Evolutionary conservation across 2,888 invertebrate species (phyloP), one percentile per base, ranked within the genome.

Genomic region (Fissipunctia ypsillon): DNA sequence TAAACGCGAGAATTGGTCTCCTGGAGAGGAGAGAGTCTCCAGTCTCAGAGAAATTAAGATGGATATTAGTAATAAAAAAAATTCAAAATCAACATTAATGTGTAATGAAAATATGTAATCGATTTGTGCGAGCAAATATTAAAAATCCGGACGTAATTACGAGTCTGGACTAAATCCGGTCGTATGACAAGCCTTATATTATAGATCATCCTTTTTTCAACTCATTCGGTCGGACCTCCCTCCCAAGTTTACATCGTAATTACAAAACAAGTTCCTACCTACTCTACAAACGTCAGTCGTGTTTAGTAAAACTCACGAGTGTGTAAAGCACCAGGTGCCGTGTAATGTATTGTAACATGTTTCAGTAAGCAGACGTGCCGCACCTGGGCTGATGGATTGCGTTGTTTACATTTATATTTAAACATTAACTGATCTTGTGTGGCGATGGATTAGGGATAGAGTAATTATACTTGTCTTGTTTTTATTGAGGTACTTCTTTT

Each of bases 321-420:
- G 50, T 43, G 60, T 43, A 50, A 69, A 38, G 14, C 2, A 31
- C 69, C 73, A 82, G 73, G 63, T 77, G 72, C 43, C 72, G 14
- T 61, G 25, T 66, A 78, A 43, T 50, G 22, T 35, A 56, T 64
- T 61, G 38, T 83, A 65, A 67, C 73, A 57, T 48, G 67, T 73
- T 50, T 65, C 56, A 45, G 67, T 74, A 67, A 52, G 50, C 75
- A 68, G 45, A 52, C 80, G 75, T 80, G 80, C 48, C 45, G 69
- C 84, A 81, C 84, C 81, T 80, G 81, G 19, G 16, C 12, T 80
- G 79, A 80, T 80, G 57, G 78, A 80, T 68, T 60, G 43, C 41
- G 59, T 22, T 59, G 78, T 73, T 80, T 67, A 66, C 66, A 83
- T 83, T 59, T 69, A 73, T 67, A 73, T 80, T 76, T 82, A 70